Evolutionary conservation across 2,888 invertebrate genomes (phyloP).

Genomic region (Deilephila elpenor): DNA sequence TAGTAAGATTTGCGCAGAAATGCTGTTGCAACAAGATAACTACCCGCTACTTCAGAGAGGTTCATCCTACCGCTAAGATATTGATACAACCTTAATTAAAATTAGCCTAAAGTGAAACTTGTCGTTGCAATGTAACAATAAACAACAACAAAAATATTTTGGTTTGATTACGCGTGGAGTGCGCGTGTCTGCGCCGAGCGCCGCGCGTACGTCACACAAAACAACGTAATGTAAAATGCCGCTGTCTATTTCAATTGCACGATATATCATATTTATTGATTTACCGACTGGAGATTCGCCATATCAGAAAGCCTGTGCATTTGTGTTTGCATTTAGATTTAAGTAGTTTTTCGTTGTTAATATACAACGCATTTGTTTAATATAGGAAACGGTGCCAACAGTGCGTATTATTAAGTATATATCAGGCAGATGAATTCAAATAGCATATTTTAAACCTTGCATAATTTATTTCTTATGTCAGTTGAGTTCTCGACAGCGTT

Average conservation of each 20-base stretch:
- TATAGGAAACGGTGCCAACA: slow-evolving; percentile 8
- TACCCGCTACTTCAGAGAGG: not conserved
- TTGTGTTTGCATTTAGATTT: not conserved
- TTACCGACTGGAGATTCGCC: slow-evolving; percentile 35
- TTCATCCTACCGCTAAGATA: not conserved
- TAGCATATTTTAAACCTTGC: not conserved
- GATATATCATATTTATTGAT: slow-evolving; percentile 47
- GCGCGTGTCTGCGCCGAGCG: slow-evolving; percentile 5
- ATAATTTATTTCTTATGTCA: not conserved
- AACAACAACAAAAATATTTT: not conserved
- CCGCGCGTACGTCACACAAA: slow-evolving; percentile 39
- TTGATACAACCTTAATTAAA: not conserved
- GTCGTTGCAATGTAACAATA: not conserved
- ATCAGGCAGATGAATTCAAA: not conserved
- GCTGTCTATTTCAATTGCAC: slow-evolving; percentile 46
- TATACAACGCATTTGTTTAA: slow-evolving; percentile 18
- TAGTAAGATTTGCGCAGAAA: not conserved
- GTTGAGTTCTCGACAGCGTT: not conserved
- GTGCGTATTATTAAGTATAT: slow-evolving; percentile 10
- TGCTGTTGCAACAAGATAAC: not conserved
- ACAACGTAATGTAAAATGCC: slow-evolving; percentile 35
- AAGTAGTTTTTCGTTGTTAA: not conserved
- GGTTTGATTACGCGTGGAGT: not conserved
- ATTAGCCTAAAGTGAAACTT: not conserved
- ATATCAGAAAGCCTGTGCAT: not conserved